phyloP scores from a whole-genome alignment of 2,797 vertebrate species.

The Enteromius fasciolatus region DNA sequence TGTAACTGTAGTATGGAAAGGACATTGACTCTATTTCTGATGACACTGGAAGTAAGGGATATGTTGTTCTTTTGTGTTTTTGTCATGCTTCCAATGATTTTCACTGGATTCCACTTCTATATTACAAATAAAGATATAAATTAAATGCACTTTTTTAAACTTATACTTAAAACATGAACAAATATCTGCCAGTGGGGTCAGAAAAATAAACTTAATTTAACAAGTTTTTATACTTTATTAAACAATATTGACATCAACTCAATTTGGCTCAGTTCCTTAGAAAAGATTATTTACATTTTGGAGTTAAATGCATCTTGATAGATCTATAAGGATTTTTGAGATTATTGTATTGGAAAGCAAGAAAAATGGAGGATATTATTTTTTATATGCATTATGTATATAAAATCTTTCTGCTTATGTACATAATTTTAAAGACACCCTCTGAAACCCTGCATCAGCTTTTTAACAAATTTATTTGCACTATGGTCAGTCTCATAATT shows the following conservation, averaged over 20 bases:
- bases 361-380: background rate
- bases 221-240: background rate
- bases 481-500: slow-evolving; percentile 16
- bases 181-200: background rate
- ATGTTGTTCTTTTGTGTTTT: background rate
- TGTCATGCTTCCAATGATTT: too few species aligned
- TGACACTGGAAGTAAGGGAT: too few species aligned
- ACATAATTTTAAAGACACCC: background rate
- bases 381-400: background rate
- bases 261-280: background rate
- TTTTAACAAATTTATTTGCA: background rate
- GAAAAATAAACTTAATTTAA: background rate
- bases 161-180: background rate
- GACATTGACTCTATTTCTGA: too few species aligned
- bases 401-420: background rate
- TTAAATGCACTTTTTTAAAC: background rate
- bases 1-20: too few species aligned
- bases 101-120: too few species aligned
- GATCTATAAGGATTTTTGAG: background rate
- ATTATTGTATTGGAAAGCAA: background rate
- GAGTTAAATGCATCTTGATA: background rate
- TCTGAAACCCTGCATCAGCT: background rate
- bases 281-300: background rate
- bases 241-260: background rate
- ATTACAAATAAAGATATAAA: background rate